Conservation (phyloP, 2,888 invertebrate species). For the Octonoba sinensis region DNA sequence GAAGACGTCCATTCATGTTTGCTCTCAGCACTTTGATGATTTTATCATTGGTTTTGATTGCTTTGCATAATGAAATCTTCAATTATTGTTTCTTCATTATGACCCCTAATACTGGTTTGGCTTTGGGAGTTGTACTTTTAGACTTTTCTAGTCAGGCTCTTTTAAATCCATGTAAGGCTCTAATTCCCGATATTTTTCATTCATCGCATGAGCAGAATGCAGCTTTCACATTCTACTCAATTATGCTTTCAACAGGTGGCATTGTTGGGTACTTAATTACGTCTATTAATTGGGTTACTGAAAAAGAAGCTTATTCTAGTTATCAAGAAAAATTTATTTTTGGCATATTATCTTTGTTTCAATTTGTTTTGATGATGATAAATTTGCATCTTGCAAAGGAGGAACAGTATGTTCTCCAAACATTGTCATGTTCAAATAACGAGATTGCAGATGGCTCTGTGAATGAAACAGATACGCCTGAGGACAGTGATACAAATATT, state of each 20-base stretch:
- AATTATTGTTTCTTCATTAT: conserved; percentile 11
- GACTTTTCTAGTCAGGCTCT: conserved; percentile 68
- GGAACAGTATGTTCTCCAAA: conserved; percentile 39
- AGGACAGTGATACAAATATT: too few species aligned
- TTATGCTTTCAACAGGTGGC: conserved; percentile 69
- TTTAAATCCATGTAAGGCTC: conserved; percentile 69
- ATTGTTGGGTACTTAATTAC: conserved; percentile 69
- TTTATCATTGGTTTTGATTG: conserved; percentile 71
- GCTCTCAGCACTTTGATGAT: conserved; percentile 70
- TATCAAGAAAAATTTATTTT: conserved; percentile 69
- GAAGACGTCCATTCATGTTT: conserved; percentile 73
- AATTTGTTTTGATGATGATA: conserved; percentile 66
- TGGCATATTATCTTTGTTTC: conserved; percentile 67
- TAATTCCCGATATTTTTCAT: conserved; percentile 68
- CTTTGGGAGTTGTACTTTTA: conserved; percentile 68
- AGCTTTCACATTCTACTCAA: conserved; percentile 69
- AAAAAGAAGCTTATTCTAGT: conserved; percentile 4
- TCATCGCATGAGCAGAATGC: conserved; percentile 64
- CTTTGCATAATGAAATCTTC: conserved; percentile 69
- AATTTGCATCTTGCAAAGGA: conserved; percentile 68
- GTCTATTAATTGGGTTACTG: conserved; percentile 68
- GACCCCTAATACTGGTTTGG: conserved; percentile 65
- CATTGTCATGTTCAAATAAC: conserved; percentile 4
- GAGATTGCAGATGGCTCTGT: not conserved
- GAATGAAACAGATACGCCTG: not conserved